Evolutionary conservation across 2,113 vertebrate species (phyloP), one percentile per base, ranked within the genome.

Genomic region (Xiphorhynchus elegans): DNA sequence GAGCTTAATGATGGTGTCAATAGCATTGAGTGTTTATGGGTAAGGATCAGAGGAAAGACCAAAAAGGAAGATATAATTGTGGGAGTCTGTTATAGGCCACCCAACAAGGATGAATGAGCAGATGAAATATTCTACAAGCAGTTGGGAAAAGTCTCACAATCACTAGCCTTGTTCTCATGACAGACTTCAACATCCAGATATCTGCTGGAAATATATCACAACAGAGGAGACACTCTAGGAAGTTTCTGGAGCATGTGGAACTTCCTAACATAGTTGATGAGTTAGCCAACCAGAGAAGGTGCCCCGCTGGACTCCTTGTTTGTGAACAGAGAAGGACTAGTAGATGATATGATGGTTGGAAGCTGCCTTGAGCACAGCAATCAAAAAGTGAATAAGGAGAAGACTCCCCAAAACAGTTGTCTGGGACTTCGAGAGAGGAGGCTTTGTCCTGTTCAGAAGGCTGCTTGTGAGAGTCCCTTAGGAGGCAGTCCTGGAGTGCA

Each of bases 401-500:
- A 56, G 18, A 13, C 18, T 56, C 21, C 33, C 13, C 25, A 42
- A 42, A 80, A 50, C 4, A 17, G 25, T 64, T 72, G 35, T 20
- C 20, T 72, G 49, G 35, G 35, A 21, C 9, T 49, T 14, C 25
- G 11, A 17, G 29, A 64, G 35, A 26, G 9, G 31, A 56, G 31
- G 26, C 9, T 80, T 64, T 33, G 35, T 11, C 67, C 21, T 58
- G 2, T 56, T 58, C 37, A 26, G 67, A 25, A 64, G 11, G 12
- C 15, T 49, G 20, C 10, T 3, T 56, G 17, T 11, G 10, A 40
- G 24, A 49, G 7, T 17, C 16, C 16, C 19, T 31, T 31, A 20
- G 0, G 0, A 56, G 7, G 25, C 25, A 42, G 17, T 80, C 24
- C 31, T 42, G 75, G 56, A 56, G 17, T 0, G 1, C 17, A 73